Base-by-base conservation (phyloP, 2,797 vertebrate species). In the Onychomys arenicola region DNA sequence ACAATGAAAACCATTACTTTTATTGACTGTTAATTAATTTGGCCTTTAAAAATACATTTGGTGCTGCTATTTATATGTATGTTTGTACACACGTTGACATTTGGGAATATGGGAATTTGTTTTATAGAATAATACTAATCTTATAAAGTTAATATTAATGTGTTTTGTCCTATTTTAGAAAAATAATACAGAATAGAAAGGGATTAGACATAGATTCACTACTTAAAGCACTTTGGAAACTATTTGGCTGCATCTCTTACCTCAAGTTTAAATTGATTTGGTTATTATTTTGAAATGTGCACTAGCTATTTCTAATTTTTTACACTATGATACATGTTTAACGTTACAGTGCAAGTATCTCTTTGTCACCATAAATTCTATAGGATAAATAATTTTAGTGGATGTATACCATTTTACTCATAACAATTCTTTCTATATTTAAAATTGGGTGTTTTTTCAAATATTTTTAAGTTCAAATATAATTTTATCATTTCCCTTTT, bases 241-340 rank as follows among this genome's bases (percentile, higher is more conserved):
- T 55, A 4, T 40, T 13, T 73, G 37, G 7, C 19, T 71, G 17
- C 16, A 7, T 67, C 52, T 93, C 75, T 11, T 11, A 13, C 5
- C 21, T 7, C 19, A 73, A 43, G 9, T 23, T 89, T 17, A 61
- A 49, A 63, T 34, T 52, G 27, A 37, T 92, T 93, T 89, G 4
- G 55, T 81, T 83, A 73, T 75, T 90, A 78, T n/a, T 43, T 71
- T 83, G 73, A 95, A 80, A 65, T 85, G 78, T 95, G 84, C 65
- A 76, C 75, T 88, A 57, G 49, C 6, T 90, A n/a, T 59, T 77
- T 23, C 2, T 73, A 67, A 55, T 55, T 17, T 71, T 89, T 59
- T 49, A 90, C 85, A 10, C 25, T 46, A 85, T 19, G 25, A 32
- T 32, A 27, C 27, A 83, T 43, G 9, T 52, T 76, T 76, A 46